Evolutionary conservation across 1,140 invertebrate genomes (phyloP), one percentile per base, ranked within the genome.

Genomic region (Spodoptera litura): DNA sequence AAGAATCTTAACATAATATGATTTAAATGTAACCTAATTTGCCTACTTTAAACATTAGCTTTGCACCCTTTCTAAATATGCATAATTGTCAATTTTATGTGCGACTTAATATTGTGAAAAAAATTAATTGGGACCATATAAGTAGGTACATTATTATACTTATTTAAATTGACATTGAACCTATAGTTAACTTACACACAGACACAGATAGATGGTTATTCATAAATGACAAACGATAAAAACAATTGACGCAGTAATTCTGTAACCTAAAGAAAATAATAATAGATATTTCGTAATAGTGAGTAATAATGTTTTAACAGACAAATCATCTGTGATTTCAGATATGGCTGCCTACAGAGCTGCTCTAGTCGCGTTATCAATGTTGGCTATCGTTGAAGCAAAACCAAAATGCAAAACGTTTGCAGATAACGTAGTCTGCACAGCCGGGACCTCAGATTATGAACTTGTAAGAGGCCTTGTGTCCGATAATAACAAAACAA

Each of bases 401-500:
- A 55, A 58, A 49, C 70, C 66, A 52, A 51, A 66, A 64, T 81
- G 83, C 55, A 52, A 44, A 15, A 78, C 59, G 8, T 31, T 11
- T 51, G 38, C 56, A 15, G 66, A 59, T n/a, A 53, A 64, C 8
- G 75, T 72, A 0, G 31, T 78, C 1, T 82, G 81, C 10, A 13
- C n/a, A 9, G 71, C 80, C 11, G 78, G 81, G 10, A 62, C 66
- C 4, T 44, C n/a, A 3, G 78, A 82, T 51, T 80, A 82, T 15
- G 15, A 66, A 11, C 64, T 84, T 0, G 61, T 61, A 3, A 82
- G 62, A 72, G 81, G 81, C 13, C 66, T 84, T 2, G 73, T 84
- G 2, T 78, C 80, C 9, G 78, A 84, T 20, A 84, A 78, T 49
- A 70, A 72, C 12, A 53, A 35, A 44, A 81, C 70, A 11, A 55